Base-by-base conservation (phyloP, 2,797 vertebrate species). In the Ceryle rudis region DNA sequence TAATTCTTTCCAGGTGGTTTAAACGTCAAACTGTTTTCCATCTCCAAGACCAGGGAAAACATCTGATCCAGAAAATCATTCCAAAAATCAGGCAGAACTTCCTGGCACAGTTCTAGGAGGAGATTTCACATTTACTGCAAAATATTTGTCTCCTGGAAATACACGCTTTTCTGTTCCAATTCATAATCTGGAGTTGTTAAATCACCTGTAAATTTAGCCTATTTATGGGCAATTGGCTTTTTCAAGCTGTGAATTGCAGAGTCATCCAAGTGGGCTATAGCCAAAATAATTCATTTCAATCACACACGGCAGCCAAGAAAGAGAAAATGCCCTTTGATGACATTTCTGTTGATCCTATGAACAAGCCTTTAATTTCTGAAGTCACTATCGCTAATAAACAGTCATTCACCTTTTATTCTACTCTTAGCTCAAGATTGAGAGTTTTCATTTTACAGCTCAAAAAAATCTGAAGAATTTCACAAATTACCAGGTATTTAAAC, bases 211-310 rank as follows among this genome's bases (percentile, higher is more conserved):
- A 90, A 95, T 95, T 73, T 35, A 79, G 81, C 47, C 55, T 94
- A 35, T 92, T 94, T 92, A 51, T 20, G 57, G 91, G 70, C 71
- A 83, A 71, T 95, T 93, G 77, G 71, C 77, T 95, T 86, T 66
- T 72, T 90, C 91, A 95, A 94, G 91, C 95, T 97, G 95, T 85
- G 95, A 96, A 92, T 14, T 82, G 71, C 89, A 77, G 83, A 71
- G 67, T 64, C 70, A 94, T 96, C 94, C 95, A 96, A 95, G 83
- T 80, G 70, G 49, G 90, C 58, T 64, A 79, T 5, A 75, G 96
- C 94, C 95, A 96, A 79, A 86, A 66, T 41, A 91, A 86, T 44
- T 86, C 83, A 84, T 0, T 87, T 74, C 71, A 58, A 49, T 70
- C 70, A 80, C n/a, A 86, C 39, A 52, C 2, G 29, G 64, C 60